These are phyloP conservation scores for Endotricha flammealis DNA, from an alignment of 2,888 invertebrate species.

Conservation along the genomic window DNA sequence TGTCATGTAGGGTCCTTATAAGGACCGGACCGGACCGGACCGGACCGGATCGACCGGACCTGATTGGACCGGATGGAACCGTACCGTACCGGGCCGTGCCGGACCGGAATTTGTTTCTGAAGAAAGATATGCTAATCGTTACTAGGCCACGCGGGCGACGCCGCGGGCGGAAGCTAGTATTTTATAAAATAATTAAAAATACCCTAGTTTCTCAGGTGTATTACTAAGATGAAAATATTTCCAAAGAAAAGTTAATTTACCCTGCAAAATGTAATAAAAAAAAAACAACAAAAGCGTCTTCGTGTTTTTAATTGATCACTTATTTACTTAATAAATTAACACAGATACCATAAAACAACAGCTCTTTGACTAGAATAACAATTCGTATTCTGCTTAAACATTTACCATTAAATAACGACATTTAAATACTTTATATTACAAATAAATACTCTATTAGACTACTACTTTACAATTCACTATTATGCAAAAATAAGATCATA, in stretches of 20 bases:
- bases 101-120: too few species aligned
- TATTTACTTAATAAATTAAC: conserved; percentile 46
- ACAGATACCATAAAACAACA: conserved; percentile 59
- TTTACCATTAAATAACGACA: conserved; percentile 62
- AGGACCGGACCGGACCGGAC: too few species aligned
- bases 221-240: neutral
- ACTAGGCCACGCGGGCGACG: too few species aligned
- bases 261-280: neutral
- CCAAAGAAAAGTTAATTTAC: neutral
- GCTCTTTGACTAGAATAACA: conserved; percentile 71
- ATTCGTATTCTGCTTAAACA: conserved; percentile 57
- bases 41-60: too few species aligned
- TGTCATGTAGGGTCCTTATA: too few species aligned
- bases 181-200: too few species aligned
- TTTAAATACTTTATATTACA: conserved; percentile 38
- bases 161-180: too few species aligned
- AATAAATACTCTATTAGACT: conserved; percentile 14
- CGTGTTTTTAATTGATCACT: conserved; percentile 30
- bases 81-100: too few species aligned
- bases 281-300: conserved; percentile 3
- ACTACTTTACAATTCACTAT: conserved; percentile 17
- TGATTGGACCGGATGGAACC: too few species aligned
- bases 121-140: too few species aligned
- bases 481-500: conserved; percentile 22
- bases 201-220: too few species aligned